These are phyloP conservation scores for Callosobruchus maculatus DNA, from an alignment of 2,888 invertebrate genomes.

Conservation along the genomic window DNA sequence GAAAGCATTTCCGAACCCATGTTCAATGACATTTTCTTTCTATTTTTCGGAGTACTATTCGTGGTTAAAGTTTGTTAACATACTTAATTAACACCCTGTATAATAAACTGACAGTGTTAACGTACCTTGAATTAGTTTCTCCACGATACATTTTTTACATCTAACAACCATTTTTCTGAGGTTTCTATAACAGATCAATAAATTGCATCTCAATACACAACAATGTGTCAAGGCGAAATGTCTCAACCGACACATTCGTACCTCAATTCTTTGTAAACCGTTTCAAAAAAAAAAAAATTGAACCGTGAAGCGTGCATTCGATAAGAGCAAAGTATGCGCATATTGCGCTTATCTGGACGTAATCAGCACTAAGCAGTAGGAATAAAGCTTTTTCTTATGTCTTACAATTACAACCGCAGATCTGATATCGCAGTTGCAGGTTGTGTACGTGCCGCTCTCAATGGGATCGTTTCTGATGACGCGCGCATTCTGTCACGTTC, in stretches of 20 bases:
- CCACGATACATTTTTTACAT: no score
- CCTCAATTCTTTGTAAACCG: neutral
- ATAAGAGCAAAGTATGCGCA: neutral
- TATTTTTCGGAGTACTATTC: no score
- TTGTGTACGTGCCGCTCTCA: neutral
- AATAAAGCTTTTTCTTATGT: neutral
- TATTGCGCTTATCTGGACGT: neutral
- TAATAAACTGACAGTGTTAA: no score
- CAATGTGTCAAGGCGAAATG: neutral
- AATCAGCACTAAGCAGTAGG: neutral
- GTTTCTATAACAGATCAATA: neutral
- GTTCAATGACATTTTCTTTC: no score
- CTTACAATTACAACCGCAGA: neutral
- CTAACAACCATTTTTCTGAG: no score
- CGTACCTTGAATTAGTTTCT: no score
- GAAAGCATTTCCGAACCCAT: no score
- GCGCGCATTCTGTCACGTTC: neutral
- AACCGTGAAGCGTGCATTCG: neutral
- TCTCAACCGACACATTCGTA: neutral
- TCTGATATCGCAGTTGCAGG: neutral
- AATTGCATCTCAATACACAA: neutral
- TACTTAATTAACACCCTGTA: no score
- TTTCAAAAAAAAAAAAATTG: neutral
- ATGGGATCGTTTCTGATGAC: neutral
- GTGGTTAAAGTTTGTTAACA: no score